Evolutionary conservation across 2,888 invertebrate genomes (phyloP), one percentile per base, ranked within the genome.

Genomic region (Pseudolycoriella hygida): DNA sequence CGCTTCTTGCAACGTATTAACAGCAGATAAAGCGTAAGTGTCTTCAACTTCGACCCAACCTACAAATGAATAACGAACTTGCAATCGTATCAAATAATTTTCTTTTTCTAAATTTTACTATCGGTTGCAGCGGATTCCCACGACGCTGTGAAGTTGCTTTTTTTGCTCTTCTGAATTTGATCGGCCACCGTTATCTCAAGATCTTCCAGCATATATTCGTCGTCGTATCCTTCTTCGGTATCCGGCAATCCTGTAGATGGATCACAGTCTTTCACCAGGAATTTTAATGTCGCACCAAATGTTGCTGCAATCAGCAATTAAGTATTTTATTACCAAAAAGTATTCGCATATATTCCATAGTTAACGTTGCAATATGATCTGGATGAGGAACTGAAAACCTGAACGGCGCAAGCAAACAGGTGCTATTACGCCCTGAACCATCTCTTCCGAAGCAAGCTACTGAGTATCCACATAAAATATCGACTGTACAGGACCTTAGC

Each of bases 201-300:
- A 66, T 97, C 94, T 67, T 98, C 98, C 46, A 98, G 61, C 59
- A 85, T 86, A 59, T 98, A 98, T 49, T 93, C 90, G 59, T 99
- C 98, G 46, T 86, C 82, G 55, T 97, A 98, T 5, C 94, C 80
- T 54, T 96, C 94, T n/a, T 93, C 94, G 2, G 89, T 82, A 53
- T 94, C 92, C 0, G 96, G 88, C 41, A 84, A 69, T 0, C 97
- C 96, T 0, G 94, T 92, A 17, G 77, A 76, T 0, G 97, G 96
- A 66, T 98, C 97, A 57, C 96, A 97, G 67, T 98, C 97, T 54
- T 88, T 87, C 1, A 96, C 96, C 19, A 81, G 70, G 62, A 96
- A 99, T 60, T 93, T 90, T 52, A 99, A 66, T 1, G 85, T 86
- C 5, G 93, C 88, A 2, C 82, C 84, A 64, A 97, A 90, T 0